Evolutionary conservation across 1,140 invertebrate species (phyloP), one percentile per base, ranked within the genome.

Genomic region (Microplitis demolitor): DNA sequence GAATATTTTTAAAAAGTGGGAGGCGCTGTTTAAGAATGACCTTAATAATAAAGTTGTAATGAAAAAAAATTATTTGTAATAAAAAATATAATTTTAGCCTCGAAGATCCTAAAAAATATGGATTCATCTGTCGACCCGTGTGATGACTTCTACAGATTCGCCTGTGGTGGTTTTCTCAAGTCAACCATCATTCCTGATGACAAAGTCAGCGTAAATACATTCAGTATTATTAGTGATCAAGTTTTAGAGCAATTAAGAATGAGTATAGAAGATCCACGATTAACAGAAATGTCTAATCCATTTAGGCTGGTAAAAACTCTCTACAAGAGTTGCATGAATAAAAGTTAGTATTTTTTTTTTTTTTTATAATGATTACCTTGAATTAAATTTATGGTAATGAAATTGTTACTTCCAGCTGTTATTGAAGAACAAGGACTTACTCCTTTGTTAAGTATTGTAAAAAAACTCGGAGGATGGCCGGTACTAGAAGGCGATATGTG

Each of bases 381-480:
- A 24, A 24, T 24, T 24, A 24, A 58, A 53, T 66, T 69, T 45
- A 45, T 45, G 37, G n/a, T 39, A 62, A 8, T 34, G 53, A 56
- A 34, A 50, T 61, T 80, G 37, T 24, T n/a, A n/a, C 37, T 83
- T 86, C 4, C 79, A 93, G 93, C 89, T 74, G 83, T 89, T 1
- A 95, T 96, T 77, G 94, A 96, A 80, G 84, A 89, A 1, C 86
- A 91, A 31, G 95, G 95, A 4, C 80, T 95, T 4, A 82, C 88
- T 4, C 94, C 94, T 0, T 86, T 97, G 5, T 79, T 90, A 5
- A 87, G 90, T 0, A 92, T 96, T 77, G 82, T 97, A 56, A 88
- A 90, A 33, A 86, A 90, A n/a, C 85, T 98, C 3, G 96, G 96
- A 13, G 96, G 96, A 3, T 98, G 96, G 96, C 97, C 97, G 0